Conservation (phyloP, 2,888 invertebrate species). For the Micoletzkya japonica region DNA sequence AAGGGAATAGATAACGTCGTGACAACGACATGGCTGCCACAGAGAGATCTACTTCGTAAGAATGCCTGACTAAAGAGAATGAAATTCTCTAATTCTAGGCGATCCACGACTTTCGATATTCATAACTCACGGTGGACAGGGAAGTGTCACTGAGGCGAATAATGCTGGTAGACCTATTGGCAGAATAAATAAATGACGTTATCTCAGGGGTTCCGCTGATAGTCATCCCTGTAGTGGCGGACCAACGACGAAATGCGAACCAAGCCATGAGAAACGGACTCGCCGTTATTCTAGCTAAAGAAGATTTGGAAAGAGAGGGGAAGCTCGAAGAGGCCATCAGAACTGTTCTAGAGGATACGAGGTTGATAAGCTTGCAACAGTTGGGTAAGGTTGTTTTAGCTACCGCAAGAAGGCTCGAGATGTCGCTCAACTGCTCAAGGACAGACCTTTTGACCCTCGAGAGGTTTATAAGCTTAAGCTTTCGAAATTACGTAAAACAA, state of each 20-base stretch:
- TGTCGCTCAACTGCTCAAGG: slow-evolving; percentile 1
- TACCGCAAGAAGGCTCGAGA: neutral
- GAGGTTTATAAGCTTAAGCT: no score
- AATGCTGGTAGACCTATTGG: slow-evolving; percentile 25
- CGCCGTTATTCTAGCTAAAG: slow-evolving; percentile 7
- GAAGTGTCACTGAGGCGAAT: slow-evolving; percentile 35
- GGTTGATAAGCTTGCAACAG: no score
- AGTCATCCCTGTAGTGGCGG: slow-evolving; percentile 65
- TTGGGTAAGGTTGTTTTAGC: neutral
- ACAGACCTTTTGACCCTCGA: slow-evolving; percentile 4
- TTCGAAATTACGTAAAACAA: no score
- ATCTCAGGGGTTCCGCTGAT: slow-evolving; percentile 65
- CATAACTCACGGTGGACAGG: slow-evolving; percentile 40
- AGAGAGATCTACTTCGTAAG: slow-evolving; percentile 4
- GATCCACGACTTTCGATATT: slow-evolving; percentile 34
- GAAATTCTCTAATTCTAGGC: slow-evolving; percentile 28
- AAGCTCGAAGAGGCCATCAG: neutral
- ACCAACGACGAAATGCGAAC: slow-evolving; percentile 65
- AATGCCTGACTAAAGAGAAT: neutral
- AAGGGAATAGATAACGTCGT: slow-evolving; percentile 12
- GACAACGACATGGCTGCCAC: slow-evolving; percentile 14
- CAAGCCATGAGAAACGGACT: slow-evolving; percentile 15
- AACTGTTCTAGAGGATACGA: neutral
- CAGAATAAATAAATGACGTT: no score
- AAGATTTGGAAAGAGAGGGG: neutral